Evolutionary conservation across 2,113 vertebrate genomes (phyloP).

Genomic region (Leptocoma aspasia): DNA sequence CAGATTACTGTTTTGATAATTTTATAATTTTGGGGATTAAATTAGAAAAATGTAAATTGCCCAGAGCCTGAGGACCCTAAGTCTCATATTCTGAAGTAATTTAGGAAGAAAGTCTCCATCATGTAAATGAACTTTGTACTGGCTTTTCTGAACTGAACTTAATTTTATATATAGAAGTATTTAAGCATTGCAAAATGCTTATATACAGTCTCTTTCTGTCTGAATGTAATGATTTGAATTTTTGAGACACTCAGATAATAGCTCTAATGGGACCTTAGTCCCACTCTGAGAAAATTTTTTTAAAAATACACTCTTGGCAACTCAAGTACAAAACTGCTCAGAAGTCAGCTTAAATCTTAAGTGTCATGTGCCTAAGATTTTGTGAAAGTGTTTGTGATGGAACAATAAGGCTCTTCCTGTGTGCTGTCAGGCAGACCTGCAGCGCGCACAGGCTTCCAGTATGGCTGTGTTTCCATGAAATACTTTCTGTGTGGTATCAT

Average conservation of each 20-base stretch:
- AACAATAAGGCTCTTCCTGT: neutral
- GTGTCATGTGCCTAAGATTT: neutral
- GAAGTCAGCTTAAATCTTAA: neutral
- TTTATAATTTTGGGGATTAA: neutral
- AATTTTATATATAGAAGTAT: neutral
- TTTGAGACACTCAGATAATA: neutral
- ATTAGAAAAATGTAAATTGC: neutral
- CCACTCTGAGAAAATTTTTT: neutral
- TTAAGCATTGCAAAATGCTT: neutral
- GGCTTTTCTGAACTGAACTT: neutral
- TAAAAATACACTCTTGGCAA: neutral
- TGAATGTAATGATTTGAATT: neutral
- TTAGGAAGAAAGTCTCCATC: neutral
- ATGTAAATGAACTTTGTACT: neutral
- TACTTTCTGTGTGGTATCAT: slow-evolving; percentile 6
- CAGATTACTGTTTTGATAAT: neutral
- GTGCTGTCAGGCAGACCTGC: neutral
- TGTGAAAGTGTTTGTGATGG: neutral
- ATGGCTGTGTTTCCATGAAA: neutral
- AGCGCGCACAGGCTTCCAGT: neutral
- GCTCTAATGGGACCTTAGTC: neutral
- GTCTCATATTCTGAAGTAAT: neutral
- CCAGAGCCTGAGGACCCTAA: neutral
- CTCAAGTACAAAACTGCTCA: neutral
- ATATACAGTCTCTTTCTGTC: neutral